A percentile compares a stretch with the other conserved stretches of the same genome.
These are phyloP conservation scores for Anser brachyrhynchus DNA, from an alignment of 2,113 vertebrate species.

Conservation along the genomic window DNA sequence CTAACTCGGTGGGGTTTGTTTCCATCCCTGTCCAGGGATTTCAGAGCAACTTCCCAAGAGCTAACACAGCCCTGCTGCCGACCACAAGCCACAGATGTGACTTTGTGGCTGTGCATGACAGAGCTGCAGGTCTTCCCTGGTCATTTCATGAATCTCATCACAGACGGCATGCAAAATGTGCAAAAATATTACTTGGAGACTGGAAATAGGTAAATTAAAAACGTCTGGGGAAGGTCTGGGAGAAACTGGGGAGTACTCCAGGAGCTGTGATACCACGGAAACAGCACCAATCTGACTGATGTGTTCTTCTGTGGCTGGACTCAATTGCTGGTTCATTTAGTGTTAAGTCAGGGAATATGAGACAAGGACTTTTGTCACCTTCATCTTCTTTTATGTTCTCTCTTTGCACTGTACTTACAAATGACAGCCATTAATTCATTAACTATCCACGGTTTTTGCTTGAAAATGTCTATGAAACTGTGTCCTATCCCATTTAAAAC, in stretches of 20 bases:
- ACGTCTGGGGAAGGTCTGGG: background rate
- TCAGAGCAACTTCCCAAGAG: background rate
- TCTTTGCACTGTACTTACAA: background rate
- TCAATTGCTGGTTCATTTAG: slow-evolving; percentile 25
- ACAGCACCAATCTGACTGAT: background rate
- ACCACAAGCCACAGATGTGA: fast-evolving
- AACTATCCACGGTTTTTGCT: background rate
- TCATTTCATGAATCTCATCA: background rate
- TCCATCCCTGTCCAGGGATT: background rate
- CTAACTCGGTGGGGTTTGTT: background rate
- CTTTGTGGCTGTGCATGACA: fast-evolving
- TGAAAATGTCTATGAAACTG: background rate
- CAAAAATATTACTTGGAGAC: no score
- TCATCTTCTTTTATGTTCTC: background rate
- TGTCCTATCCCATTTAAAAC: background rate
- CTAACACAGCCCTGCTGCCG: fast-evolving
- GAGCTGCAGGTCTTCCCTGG: background rate
- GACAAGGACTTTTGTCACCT: background rate
- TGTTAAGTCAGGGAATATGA: background rate
- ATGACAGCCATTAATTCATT: background rate
- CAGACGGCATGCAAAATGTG: background rate
- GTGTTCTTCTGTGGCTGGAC: background rate
- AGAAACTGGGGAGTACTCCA: background rate
- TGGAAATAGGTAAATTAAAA: background rate
- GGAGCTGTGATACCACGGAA: background rate